phyloP scores from a whole-genome alignment of 2,113 vertebrate species.

The Pelvicachromis taeniatus region DNA sequence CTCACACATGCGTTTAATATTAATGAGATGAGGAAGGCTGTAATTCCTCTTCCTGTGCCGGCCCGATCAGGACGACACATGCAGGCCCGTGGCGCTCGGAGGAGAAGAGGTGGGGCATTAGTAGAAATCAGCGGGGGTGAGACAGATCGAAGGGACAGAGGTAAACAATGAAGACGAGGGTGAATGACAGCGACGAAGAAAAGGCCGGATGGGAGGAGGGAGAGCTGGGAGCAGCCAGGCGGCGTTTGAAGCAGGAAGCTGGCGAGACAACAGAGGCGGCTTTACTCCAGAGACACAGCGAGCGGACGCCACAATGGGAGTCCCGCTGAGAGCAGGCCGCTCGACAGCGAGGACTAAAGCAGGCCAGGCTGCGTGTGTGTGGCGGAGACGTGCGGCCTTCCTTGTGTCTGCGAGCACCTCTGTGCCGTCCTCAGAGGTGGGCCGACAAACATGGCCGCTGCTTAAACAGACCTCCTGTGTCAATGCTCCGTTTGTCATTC shows the following conservation, averaged over 20 bases:
- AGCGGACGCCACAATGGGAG: slow-evolving; percentile 71
- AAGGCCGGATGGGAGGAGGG: slow-evolving; percentile 45
- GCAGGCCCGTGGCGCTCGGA: slow-evolving; percentile 24
- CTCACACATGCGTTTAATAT: neutral
- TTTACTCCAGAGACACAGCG: slow-evolving; percentile 75
- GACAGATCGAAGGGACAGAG: slow-evolving; percentile 21
- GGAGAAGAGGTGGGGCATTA: slow-evolving; percentile 22
- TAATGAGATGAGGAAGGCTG: neutral
- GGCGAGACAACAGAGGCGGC: slow-evolving; percentile 78
- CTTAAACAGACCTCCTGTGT: slow-evolving; percentile 5
- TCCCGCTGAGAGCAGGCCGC: slow-evolving; percentile 69
- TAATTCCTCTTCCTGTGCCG: neutral
- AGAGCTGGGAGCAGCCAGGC: slow-evolving; percentile 66
- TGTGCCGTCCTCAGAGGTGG: neutral
- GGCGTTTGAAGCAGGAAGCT: slow-evolving; percentile 74
- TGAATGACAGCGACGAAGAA: slow-evolving; percentile 31
- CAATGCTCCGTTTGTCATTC: slow-evolving; percentile 4
- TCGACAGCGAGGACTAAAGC: slow-evolving; percentile 69
- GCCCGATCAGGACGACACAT: neutral
- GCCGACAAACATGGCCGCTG: neutral
- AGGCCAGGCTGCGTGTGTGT: slow-evolving; percentile 16
- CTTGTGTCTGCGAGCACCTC: slow-evolving; percentile 22
- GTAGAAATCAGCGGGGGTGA: slow-evolving; percentile 10
- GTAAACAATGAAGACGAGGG: slow-evolving; percentile 41
- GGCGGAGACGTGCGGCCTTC: slow-evolving; percentile 41